phyloP scores from a whole-genome alignment of 2,797 vertebrate genomes.

The Argya squamiceps region DNA sequence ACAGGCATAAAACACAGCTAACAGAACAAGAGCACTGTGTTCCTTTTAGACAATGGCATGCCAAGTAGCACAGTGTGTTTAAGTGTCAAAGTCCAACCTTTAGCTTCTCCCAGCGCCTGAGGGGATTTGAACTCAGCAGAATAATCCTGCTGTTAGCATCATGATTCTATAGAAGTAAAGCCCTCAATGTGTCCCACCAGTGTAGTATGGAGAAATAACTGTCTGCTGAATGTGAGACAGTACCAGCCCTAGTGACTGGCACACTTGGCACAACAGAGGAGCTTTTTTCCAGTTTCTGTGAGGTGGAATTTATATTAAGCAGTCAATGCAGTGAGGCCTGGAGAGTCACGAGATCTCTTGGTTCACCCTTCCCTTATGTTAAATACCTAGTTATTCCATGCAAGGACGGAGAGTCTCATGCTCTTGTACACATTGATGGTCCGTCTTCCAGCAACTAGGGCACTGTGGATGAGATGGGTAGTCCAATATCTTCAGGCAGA shows the following conservation, averaged over 20 bases:
- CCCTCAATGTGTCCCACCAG: neutral
- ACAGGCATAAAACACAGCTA: neutral
- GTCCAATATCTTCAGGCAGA: neutral
- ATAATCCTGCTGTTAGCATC: neutral
- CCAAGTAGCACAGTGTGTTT: neutral
- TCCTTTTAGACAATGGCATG: neutral
- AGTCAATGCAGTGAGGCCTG: neutral
- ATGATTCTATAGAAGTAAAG: neutral
- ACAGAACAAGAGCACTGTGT: neutral
- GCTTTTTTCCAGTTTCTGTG: neutral
- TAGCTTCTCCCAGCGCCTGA: neutral
- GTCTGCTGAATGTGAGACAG: neutral
- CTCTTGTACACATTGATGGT: fast-evolving
- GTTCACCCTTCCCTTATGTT: neutral
- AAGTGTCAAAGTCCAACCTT: neutral
- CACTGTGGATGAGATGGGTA: neutral
- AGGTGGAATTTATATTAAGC: neutral
- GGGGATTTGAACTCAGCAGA: neutral
- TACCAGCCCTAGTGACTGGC: neutral
- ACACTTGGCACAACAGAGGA: neutral
- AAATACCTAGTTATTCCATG: neutral
- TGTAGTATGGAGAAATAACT: fast-evolving
- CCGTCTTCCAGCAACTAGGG: neutral
- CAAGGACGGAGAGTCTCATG: fast-evolving
- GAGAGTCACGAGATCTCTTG: fast-evolving